Evolutionary conservation across 1,140 invertebrate species (phyloP).

Genomic region (Bemisia tabaci): DNA sequence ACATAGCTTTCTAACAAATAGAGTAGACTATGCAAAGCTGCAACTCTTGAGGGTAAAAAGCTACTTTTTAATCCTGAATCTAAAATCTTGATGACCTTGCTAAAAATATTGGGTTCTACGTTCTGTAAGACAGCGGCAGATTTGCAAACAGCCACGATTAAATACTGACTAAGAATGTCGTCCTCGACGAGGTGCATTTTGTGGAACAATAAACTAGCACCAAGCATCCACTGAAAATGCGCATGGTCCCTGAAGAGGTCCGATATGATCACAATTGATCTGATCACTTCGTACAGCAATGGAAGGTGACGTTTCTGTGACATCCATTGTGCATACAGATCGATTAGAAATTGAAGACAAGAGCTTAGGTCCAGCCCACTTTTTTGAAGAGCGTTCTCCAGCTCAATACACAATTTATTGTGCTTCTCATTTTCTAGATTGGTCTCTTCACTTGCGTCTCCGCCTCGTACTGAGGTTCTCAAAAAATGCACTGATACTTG

Average conservation of each 20-base stretch:
- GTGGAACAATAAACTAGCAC: slow-evolving; percentile 47
- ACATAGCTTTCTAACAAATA: slow-evolving; percentile 51
- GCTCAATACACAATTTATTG: not conserved
- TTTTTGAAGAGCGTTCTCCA: slow-evolving; percentile 7
- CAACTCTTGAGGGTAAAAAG: slow-evolving; percentile 48
- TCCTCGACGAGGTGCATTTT: slow-evolving; percentile 48
- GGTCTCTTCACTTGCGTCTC: not conserved
- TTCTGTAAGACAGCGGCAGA: slow-evolving; percentile 46
- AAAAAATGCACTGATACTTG: slow-evolving; percentile 33
- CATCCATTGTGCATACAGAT: slow-evolving; percentile 64
- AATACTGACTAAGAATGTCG: slow-evolving; percentile 52
- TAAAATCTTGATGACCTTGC: slow-evolving; percentile 47
- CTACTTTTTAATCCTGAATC: slow-evolving; percentile 47
- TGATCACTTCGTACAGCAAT: slow-evolving; percentile 48
- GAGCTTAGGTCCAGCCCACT: slow-evolving; percentile 58
- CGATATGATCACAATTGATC: slow-evolving; percentile 47
- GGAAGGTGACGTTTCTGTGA: slow-evolving; percentile 36
- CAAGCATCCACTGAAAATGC: slow-evolving; percentile 61
- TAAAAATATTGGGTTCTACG: slow-evolving; percentile 31
- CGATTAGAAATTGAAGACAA: slow-evolving; percentile 70
- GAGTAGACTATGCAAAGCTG: slow-evolving; percentile 56
- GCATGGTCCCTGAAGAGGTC: slow-evolving; percentile 53
- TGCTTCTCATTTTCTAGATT: not conserved
- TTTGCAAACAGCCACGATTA: slow-evolving; percentile 54
- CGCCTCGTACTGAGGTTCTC: slow-evolving; percentile 20